phyloP scores from a whole-genome alignment of 2,888 invertebrate genomes.

The Lapara coniferarum region DNA sequence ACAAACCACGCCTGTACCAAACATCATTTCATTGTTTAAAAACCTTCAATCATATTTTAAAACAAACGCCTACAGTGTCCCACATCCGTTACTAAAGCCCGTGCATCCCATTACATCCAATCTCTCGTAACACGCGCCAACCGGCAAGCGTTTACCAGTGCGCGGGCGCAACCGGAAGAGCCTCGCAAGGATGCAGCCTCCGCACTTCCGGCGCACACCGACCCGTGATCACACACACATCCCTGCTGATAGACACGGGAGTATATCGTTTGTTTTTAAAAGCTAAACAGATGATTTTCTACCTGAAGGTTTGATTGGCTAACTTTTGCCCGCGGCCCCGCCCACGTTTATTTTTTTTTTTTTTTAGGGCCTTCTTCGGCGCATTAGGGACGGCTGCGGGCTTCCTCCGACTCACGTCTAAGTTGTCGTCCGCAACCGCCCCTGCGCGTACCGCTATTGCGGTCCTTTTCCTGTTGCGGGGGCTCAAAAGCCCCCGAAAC shows the following conservation, averaged over 20 bases:
- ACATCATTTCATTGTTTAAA: too few relatives aligned
- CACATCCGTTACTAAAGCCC: neutral
- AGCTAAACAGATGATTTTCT: neutral
- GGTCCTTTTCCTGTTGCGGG: too few relatives aligned
- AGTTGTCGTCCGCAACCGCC: too few relatives aligned
- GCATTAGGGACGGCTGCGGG: too few relatives aligned
- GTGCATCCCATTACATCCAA: neutral
- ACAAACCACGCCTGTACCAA: neutral
- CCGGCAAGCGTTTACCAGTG: slow-evolving; percentile 29
- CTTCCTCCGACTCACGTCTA: too few relatives aligned
- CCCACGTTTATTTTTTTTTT: too few relatives aligned
- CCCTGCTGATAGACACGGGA: neutral
- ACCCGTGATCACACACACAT: neutral
- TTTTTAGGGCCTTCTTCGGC: too few relatives aligned
- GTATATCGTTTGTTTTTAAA: too few relatives aligned
- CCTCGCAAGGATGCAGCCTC: slow-evolving; percentile 57
- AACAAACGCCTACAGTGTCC: neutral
- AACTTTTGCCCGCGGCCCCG: neutral
- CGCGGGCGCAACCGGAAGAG: slow-evolving; percentile 49
- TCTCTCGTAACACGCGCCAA: slow-evolving; percentile 13
- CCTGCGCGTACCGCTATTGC: too few relatives aligned
- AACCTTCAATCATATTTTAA: too few relatives aligned
- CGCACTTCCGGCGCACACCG: slow-evolving; percentile 49
- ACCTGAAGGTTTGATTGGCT: neutral
- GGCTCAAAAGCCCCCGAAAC: too few relatives aligned